A percentile compares a stretch with the other conserved stretches of the same genome.
Evolutionary conservation across 2,113 vertebrate genomes (phyloP).

Genomic region (Oriolus oriolus): DNA sequence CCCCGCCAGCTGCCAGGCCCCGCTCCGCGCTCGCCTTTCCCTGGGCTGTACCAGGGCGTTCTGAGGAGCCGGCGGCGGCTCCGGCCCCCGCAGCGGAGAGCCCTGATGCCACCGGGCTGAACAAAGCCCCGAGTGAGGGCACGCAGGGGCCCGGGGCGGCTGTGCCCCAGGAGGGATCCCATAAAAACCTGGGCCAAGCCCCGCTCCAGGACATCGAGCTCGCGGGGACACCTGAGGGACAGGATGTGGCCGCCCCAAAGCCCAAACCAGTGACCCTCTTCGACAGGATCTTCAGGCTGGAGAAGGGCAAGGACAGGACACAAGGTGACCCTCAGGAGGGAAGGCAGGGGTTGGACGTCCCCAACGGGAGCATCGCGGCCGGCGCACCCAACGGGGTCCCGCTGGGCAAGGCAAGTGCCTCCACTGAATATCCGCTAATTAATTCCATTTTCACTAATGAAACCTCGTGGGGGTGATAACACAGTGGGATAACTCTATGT

Average conservation of each 20-base stretch:
- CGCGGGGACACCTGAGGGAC: background rate
- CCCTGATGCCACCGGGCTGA: background rate
- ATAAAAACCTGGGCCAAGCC: slow-evolving; percentile 24
- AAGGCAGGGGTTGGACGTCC: background rate
- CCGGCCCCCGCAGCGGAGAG: background rate
- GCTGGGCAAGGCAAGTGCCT: slow-evolving; percentile 62
- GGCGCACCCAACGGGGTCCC: background rate
- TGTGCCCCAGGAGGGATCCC: background rate
- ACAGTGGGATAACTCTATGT: background rate
- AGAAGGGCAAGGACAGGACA: slow-evolving; percentile 21
- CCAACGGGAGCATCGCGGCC: background rate
- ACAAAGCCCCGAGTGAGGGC: slow-evolving; percentile 56
- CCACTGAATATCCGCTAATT: background rate
- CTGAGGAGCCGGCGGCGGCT: slow-evolving; percentile 35
- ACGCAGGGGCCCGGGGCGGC: background rate
- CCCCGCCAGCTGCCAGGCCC: slow-evolving; percentile 59
- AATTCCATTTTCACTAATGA: accelerated
- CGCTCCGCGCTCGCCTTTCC: slow-evolving; percentile 64
- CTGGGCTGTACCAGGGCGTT: slow-evolving; percentile 73
- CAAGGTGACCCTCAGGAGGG: background rate
- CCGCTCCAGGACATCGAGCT: background rate
- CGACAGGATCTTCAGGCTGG: slow-evolving; percentile 77
- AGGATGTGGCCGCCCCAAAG: background rate
- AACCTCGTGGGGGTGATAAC: background rate
- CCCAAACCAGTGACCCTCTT: slow-evolving; percentile 65